Evolutionary conservation across 2,113 vertebrate genomes (phyloP), one percentile per base, ranked within the genome.

Genomic region (Ictalurus punctatus): DNA sequence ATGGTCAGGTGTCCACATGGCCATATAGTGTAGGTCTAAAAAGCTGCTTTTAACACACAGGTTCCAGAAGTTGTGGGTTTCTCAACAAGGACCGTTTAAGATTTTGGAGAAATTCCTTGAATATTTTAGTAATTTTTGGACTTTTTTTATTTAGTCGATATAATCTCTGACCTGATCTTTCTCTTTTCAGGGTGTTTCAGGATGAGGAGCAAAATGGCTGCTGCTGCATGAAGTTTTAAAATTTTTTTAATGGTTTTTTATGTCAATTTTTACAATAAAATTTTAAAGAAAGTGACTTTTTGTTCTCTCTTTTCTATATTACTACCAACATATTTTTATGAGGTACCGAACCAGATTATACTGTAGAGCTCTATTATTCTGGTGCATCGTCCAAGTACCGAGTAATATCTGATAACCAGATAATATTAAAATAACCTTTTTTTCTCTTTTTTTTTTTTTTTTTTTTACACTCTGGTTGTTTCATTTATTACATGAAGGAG

Each of bases 221-320:
- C 59, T 63, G 83, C 73, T 89, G 83, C 59, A 89, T 85, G 73
- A 37, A 25, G 54, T 61, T 89, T 89, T 89, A 37, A 58, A 7
- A 5, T 48, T 69, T 59, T 88, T 71, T 59, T 1, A 21, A 40
- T 40, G 40, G 5, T 8, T 48, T 82, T 80, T 81, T 71, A 71
- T 37, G 21, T 54, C 17, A 19, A 34, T 8, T 67, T 78, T 89
- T 78, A 56, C 25, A 67, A 69, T 84, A 89, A 84, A 85, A 40
- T 59, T 86, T 44, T 44, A 44, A 76, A 25, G 6, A 82, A 74
- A 73, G 13, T 44, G 48, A 17, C 21, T 56, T 89, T 40, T 59
- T 44, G 21, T 65, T 44, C 2, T 34, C 4, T 65, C 61, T 71
- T 59, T 37, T 74, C 37, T 23, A 1, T 23, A 10, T 30, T 30